Evolutionary conservation across 2,888 invertebrate species (phyloP), one percentile per base, ranked within the genome.

Genomic region (Xanthorhoe spadicearia): DNA sequence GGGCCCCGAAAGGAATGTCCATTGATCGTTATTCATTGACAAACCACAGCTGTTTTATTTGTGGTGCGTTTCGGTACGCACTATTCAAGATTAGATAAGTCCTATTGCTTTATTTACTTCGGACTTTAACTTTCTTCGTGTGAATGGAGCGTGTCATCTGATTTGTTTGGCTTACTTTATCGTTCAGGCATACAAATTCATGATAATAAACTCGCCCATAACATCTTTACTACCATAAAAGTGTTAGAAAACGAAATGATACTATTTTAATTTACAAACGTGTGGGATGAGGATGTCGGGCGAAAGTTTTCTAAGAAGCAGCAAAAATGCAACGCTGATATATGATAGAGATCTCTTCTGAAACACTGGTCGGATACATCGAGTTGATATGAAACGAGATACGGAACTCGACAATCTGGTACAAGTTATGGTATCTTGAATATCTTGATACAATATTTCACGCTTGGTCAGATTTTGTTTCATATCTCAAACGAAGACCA

Each of bases 11-110:
- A 64, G 79, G 77, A 82, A 79, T 76, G 71, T 61, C 74, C 81
- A 85, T 78, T 77, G 77, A 77, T 80, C 56, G 70, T 71, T 78
- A 63, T 72, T 82, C 82, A 86, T 85, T 86, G 83, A 83, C 78
- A 77, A 80, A 73, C 69, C 76, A 77, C 80, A 78, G 80, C 76
- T 77, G 79, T 74, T 76, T 71, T 71, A 77, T 23, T 59, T 70
- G 70, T 74, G 68, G 69, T 73, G 74, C 59, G 61, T 59, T 68
- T 70, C 70, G 67, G 69, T 70, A 68, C 64, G 72, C 65, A 73
- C 67, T 66, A 61, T 71, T 59, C 60, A 28, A 67, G 75, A 77
- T 77, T 68, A 75, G 73, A 75, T 78, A 75, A 76, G 53, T 73
- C 69, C 64, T 63, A 74, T 65, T 66, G 68, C 68, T 70, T 70